phyloP scores from a whole-genome alignment of 2,888 invertebrate genomes.

The Lasioglossum calceatum region DNA sequence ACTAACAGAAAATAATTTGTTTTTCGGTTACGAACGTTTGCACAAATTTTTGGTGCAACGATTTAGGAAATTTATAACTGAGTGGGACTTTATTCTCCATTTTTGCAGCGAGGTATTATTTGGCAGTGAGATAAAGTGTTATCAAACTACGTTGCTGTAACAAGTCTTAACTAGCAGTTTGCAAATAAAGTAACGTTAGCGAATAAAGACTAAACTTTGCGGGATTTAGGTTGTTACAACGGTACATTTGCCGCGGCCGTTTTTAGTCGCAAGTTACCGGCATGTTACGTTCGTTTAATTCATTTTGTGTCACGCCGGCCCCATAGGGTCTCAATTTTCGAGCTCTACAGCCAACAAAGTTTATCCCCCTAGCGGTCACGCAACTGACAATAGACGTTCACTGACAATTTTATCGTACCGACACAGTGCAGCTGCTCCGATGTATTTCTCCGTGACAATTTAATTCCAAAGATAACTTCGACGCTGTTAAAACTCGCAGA shows the following conservation, averaged over 20 bases:
- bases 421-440: neutral
- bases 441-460: neutral
- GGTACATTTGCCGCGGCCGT: neutral
- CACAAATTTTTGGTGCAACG: neutral
- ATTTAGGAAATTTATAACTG: neutral
- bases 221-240: neutral
- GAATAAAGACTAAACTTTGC: neutral
- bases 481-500: neutral
- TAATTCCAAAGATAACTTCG: constrained; percentile 7
- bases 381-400: neutral
- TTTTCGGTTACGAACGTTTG: neutral
- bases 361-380: constrained; percentile 4
- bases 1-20: no score
- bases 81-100: neutral
- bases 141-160: neutral
- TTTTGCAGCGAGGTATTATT: neutral
- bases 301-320: neutral
- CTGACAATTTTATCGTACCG: constrained; percentile 16
- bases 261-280: neutral
- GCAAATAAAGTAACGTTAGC: neutral
- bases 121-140: neutral
- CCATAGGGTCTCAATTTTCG: constrained; percentile 6
- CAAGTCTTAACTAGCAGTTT: neutral
- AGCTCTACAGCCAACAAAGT: neutral
- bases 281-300: neutral